phyloP scores from a whole-genome alignment of 2,888 invertebrate species.

The Folsomia manolachei region DNA sequence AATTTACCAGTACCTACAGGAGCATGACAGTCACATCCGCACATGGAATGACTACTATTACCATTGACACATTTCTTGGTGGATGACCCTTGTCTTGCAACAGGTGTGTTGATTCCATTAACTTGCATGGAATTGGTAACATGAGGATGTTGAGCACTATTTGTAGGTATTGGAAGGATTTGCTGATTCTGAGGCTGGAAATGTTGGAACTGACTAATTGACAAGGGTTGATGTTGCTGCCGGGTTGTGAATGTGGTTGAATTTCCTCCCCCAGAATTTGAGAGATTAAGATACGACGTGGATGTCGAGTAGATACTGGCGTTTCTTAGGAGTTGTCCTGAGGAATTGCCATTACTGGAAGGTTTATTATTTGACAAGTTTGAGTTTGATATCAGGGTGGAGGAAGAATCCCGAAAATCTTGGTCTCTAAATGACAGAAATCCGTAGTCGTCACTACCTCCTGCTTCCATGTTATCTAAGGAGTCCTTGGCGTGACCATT shows the following conservation, averaged over 20 bases:
- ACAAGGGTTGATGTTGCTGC: conserved; percentile 10
- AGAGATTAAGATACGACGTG: conserved; percentile 1
- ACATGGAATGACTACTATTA: conserved; percentile 23
- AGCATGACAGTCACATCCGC: conserved; percentile 41
- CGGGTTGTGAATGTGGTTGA: not conserved
- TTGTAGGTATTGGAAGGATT: no score
- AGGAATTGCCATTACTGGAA: conserved; percentile 22
- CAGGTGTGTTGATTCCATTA: conserved; percentile 26
- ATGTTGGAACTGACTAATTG: conserved; percentile 6
- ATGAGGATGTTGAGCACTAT: conserved; percentile 12
- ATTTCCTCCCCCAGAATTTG: conserved; percentile 20
- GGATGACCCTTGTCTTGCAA: not conserved
- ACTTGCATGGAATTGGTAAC: conserved; percentile 25
- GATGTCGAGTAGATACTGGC: conserved; percentile 34
- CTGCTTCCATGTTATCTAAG: not conserved
- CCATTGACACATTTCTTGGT: no score
- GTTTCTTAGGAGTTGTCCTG: conserved; percentile 17
- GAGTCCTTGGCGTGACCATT: not conserved
- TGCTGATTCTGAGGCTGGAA: conserved; percentile 27
- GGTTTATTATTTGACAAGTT: not conserved
- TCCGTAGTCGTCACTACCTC: conserved; percentile 38
- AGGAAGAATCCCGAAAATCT: conserved; percentile 18
- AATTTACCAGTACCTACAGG: conserved; percentile 1
- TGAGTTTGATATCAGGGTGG: not conserved
- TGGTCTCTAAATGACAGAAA: conserved; percentile 43